Evolutionary conservation across 2,888 invertebrate species (phyloP).

Genomic region (Harpalus rubripes): DNA sequence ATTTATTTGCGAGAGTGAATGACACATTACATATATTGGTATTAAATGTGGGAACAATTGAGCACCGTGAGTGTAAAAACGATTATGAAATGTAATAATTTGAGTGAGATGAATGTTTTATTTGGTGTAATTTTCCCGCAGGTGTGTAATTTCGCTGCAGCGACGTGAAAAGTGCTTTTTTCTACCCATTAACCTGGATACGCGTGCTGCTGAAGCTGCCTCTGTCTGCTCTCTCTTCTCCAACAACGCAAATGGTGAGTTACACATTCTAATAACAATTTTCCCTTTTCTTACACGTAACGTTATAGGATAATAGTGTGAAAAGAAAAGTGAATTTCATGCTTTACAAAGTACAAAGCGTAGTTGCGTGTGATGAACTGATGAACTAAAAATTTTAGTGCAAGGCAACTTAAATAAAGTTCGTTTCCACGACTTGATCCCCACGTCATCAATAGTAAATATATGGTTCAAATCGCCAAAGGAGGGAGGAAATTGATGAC

Average conservation of each 20-base stretch:
- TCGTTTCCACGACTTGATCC: no score
- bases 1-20: not conserved
- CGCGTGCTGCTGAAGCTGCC: slow-evolving; percentile 27
- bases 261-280: not conserved
- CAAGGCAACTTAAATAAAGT: no score
- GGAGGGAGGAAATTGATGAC: no score
- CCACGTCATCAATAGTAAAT: no score
- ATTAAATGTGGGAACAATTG: slow-evolving; percentile 6
- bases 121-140: slow-evolving; percentile 55
- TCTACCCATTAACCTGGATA: slow-evolving; percentile 64
- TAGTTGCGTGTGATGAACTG: no score
- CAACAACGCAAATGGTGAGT: slow-evolving; percentile 24
- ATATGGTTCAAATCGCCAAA: no score
- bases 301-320: no score
- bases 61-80: slow-evolving; percentile 21
- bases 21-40: not conserved
- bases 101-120: slow-evolving; percentile 39
- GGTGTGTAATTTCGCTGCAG: slow-evolving; percentile 56
- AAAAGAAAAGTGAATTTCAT: not conserved
- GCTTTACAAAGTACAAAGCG: not conserved
- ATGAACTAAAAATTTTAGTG: no score
- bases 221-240: not conserved
- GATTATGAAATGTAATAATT: slow-evolving; percentile 53
- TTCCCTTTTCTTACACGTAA: slow-evolving; percentile 4
- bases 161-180: slow-evolving; percentile 64